Percentiles rank a stretch among this genome's conserved stretches.
Conservation (phyloP, 2,113 vertebrate species). For the Antigone vipio region DNA sequence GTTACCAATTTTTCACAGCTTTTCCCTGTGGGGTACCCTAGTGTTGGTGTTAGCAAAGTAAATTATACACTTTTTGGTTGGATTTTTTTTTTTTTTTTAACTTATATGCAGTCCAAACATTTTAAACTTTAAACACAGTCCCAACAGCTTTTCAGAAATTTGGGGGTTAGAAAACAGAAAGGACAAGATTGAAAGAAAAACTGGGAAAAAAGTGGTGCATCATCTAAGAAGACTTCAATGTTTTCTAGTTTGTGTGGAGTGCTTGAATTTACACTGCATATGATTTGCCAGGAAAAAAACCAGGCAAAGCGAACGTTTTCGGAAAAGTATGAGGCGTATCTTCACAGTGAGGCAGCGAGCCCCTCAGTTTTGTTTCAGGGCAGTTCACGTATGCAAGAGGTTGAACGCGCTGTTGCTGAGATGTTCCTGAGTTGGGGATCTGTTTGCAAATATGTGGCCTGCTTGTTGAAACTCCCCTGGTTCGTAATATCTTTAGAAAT, state of each 20-base stretch:
- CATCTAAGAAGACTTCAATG: background rate
- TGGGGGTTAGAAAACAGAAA: background rate
- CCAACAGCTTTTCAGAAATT: background rate
- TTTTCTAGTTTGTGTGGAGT: background rate
- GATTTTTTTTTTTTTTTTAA: background rate
- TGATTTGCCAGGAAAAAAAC: background rate
- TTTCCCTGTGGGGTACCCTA: background rate
- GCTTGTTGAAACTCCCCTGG: background rate
- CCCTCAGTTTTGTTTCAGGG: background rate
- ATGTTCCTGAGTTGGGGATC: background rate
- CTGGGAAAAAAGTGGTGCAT: fast-evolving
- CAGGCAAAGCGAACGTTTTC: background rate
- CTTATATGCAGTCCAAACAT: background rate
- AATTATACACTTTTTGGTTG: background rate
- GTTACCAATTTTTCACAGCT: background rate
- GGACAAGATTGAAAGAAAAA: background rate
- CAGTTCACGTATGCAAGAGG: background rate
- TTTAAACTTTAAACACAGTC: background rate
- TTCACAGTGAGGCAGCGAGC: background rate
- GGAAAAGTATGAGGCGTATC: background rate
- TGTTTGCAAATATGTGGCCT: background rate
- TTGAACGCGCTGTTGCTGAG: background rate
- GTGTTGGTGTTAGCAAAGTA: background rate
- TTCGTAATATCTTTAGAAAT: background rate
- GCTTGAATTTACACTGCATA: background rate